Conservation (phyloP, 2,888 invertebrate genomes). For the Torymus aiolomorphi region DNA sequence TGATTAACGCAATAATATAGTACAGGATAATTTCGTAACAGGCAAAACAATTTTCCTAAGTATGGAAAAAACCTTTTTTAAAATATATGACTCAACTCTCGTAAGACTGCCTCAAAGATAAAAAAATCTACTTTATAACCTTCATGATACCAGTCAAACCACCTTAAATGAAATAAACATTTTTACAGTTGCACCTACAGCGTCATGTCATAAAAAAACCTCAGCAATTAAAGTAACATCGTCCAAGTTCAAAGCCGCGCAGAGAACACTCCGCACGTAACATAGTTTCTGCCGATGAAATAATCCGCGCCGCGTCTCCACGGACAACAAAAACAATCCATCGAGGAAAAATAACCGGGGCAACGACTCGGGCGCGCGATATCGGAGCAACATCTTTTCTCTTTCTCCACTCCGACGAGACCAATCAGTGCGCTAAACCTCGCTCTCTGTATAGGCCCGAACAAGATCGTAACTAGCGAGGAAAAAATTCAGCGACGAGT, state of each 20-base stretch:
- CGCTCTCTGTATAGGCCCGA: neutral
- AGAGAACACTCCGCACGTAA: neutral
- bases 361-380: conserved; percentile 10
- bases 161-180: too few relatives aligned
- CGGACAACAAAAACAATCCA: too few relatives aligned
- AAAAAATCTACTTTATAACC: neutral
- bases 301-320: too few relatives aligned
- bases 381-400: conserved; percentile 20
- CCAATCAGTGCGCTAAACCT: neutral
- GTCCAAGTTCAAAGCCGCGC: neutral
- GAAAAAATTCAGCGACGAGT: conserved; percentile 17
- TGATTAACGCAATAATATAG: too few relatives aligned
- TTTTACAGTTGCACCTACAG: too few relatives aligned
- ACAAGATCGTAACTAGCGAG: conserved; percentile 34
- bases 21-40: too few relatives aligned
- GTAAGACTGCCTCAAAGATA: too few relatives aligned
- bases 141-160: neutral
- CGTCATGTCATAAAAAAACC: too few relatives aligned
- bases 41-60: too few relatives aligned
- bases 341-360: neutral
- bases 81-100: too few relatives aligned
- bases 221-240: neutral
- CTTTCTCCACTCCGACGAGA: neutral
- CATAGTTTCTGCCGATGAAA: neutral
- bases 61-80: too few relatives aligned